A percentile compares a stretch with the other conserved stretches of the same genome.
Evolutionary conservation across 2,888 invertebrate species (phyloP).

Genomic region (Drosophila flavopinicola): DNA sequence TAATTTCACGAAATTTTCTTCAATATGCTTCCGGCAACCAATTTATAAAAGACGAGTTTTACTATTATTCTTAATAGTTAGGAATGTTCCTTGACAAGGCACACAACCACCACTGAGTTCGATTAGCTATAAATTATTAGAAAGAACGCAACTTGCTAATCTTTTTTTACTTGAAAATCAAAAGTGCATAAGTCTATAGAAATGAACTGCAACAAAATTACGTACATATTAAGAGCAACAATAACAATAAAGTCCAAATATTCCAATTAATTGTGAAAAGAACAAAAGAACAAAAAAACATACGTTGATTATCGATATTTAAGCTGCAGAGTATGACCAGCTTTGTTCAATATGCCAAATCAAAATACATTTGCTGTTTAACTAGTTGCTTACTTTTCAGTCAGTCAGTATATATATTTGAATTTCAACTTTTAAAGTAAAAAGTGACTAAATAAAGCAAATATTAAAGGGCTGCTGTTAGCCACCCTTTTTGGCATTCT

Average conservation of each 20-base stretch:
- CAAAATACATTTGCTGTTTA: too few relatives aligned
- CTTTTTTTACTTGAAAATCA: conserved; percentile 45
- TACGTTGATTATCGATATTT: not conserved
- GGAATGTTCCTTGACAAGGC: conserved; percentile 58
- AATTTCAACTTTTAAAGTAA: too few relatives aligned
- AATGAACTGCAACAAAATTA: conserved; percentile 37
- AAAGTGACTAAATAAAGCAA: not conserved
- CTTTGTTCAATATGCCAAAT: too few relatives aligned
- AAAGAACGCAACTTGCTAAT: conserved; percentile 22
- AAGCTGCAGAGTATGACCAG: not conserved
- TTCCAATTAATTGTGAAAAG: conserved; percentile 45
- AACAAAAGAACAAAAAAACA: not conserved
- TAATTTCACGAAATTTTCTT: conserved; percentile 29
- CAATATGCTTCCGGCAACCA: conserved; percentile 27
- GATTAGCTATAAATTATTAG: conserved; percentile 47
- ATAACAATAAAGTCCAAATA: conserved; percentile 58
- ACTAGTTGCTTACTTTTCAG: too few relatives aligned
- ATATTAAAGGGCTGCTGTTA: not conserved
- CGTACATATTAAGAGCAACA: conserved; percentile 43
- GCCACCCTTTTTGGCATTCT: conserved; percentile 4
- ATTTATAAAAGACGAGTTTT: conserved; percentile 60
- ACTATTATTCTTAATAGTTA: conserved; percentile 37
- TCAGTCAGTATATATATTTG: too few relatives aligned
- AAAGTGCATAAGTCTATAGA: conserved; percentile 38
- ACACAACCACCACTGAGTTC: conserved; percentile 60